These are phyloP conservation scores for Escarpia spicata DNA, from an alignment of 2,888 invertebrate species.

Conservation along the genomic window DNA sequence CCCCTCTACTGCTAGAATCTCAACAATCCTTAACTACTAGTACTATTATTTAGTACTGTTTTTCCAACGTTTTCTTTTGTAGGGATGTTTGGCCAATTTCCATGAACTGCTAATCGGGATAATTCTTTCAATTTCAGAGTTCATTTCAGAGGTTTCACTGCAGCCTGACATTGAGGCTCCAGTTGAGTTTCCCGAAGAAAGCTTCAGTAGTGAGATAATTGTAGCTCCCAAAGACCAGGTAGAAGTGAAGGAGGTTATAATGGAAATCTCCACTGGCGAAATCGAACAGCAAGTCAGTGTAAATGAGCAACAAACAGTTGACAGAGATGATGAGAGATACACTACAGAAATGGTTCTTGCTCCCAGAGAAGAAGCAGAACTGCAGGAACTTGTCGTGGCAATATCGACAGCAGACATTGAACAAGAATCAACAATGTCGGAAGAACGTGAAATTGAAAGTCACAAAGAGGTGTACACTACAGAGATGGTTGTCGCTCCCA, in stretches of 20 bases:
- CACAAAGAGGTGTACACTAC: neutral
- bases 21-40: neutral
- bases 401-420: neutral
- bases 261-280: constrained; percentile 31
- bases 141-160: neutral
- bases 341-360: neutral
- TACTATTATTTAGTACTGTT: neutral
- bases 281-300: neutral
- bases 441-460: neutral
- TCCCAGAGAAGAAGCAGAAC: neutral
- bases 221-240: constrained; percentile 24
- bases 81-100: neutral
- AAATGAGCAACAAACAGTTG: neutral
- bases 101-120: neutral
- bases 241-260: constrained; percentile 25
- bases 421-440: neutral
- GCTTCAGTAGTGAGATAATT: neutral
- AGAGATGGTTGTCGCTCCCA: neutral
- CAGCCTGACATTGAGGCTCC: neutral
- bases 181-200: neutral
- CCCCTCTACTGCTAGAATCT: neutral
- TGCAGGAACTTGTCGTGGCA: neutral
- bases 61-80: neutral
- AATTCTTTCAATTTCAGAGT: constrained; percentile 1
- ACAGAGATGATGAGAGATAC: neutral